A percentile compares a stretch with the other conserved stretches of the same genome.
phyloP scores from a whole-genome alignment of 1,140 invertebrate species.

The Drosophila sulfurigaster region DNA sequence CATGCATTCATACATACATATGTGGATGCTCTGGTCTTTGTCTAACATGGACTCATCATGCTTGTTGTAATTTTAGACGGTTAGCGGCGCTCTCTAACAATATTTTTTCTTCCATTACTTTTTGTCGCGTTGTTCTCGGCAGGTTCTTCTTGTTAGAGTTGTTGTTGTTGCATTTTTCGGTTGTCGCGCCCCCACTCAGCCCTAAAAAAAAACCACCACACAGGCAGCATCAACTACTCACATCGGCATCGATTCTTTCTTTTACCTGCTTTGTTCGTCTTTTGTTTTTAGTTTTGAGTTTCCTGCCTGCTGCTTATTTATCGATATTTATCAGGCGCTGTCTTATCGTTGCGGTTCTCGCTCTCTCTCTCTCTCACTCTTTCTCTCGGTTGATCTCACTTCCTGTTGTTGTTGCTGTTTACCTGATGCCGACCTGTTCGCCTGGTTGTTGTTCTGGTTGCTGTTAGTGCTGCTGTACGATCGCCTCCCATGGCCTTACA shows the following conservation, averaged over 20 bases:
- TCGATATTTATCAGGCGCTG: constrained; percentile 70
- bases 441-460: constrained; percentile 46
- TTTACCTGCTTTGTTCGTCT: constrained; percentile 46
- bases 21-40: constrained; percentile 12
- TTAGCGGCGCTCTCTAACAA: constrained; percentile 56
- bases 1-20: background rate
- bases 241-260: constrained; percentile 16
- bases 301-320: constrained; percentile 52
- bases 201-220: constrained; percentile 15
- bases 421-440: constrained; percentile 54
- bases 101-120: constrained; percentile 68
- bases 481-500: constrained; percentile 59
- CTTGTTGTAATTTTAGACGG: constrained; percentile 69
- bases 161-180: constrained; percentile 72
- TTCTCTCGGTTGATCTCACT: constrained; percentile 47
- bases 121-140: constrained; percentile 59
- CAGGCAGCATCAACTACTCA: constrained; percentile 9
- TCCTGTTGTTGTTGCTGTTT: constrained; percentile 46
- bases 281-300: constrained; percentile 53
- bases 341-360: constrained; percentile 50
- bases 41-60: constrained; percentile 20
- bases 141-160: constrained; percentile 53
- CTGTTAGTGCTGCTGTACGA: constrained; percentile 40
- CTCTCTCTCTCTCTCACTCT: constrained; percentile 6
- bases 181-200: constrained; percentile 31